A percentile compares a stretch with the other conserved stretches of the same genome.
Conservation (phyloP, 2,113 vertebrate species). For the Ceyx margarethae region DNA sequence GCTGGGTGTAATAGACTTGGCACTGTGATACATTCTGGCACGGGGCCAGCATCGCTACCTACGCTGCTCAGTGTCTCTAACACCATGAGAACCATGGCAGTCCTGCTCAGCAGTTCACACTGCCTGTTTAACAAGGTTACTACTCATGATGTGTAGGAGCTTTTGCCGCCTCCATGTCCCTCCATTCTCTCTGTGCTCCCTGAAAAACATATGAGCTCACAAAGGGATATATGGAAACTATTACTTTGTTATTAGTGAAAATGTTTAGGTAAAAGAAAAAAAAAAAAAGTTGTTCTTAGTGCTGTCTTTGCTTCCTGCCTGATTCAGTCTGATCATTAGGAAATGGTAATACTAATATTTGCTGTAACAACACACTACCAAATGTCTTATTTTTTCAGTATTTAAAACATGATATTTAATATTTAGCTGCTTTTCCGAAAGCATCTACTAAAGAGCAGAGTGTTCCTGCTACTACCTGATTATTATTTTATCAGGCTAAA, state of each 20-base stretch:
- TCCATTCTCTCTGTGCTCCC: neutral
- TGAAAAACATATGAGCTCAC: neutral
- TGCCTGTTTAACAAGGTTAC: neutral
- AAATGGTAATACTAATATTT: neutral
- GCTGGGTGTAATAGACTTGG: neutral
- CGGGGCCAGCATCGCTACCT: neutral
- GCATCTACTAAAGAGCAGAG: neutral
- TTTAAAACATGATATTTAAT: neutral
- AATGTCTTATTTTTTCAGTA: neutral
- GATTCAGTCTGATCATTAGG: neutral
- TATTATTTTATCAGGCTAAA: neutral
- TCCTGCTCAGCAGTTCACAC: neutral
- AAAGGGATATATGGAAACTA: neutral
- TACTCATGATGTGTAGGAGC: neutral
- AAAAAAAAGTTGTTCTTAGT: neutral
- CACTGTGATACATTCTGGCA: neutral
- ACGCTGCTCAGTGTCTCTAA: neutral
- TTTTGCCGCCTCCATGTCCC: neutral
- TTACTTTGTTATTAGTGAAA: neutral
- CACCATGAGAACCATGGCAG: neutral
- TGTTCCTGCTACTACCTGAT: neutral
- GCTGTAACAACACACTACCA: neutral
- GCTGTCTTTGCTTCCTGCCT: neutral
- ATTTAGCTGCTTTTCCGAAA: neutral
- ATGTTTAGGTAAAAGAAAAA: neutral